Conservation (phyloP, 2,113 vertebrate species). For the Geococcyx californianus region DNA sequence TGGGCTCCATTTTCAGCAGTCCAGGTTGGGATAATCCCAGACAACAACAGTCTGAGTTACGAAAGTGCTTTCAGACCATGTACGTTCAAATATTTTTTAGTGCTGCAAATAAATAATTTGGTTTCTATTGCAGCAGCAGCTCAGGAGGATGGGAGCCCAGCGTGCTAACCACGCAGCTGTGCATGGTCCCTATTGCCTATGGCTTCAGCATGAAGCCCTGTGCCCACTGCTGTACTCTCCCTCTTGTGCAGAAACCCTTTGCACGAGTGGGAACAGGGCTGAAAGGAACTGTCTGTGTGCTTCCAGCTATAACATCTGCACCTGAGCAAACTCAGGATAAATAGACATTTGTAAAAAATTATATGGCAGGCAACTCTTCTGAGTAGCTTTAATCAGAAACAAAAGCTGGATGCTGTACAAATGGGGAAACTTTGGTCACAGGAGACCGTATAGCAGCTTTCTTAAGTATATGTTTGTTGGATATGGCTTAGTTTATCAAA, state of each 20-base stretch:
- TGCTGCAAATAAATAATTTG: background rate
- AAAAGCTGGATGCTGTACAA: background rate
- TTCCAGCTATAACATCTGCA: background rate
- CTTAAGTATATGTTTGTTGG: background rate
- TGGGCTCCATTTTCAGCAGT: background rate
- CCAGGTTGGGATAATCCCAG: background rate
- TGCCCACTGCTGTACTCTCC: rapidly evolving
- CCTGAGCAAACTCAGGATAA: background rate
- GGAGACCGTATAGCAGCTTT: background rate
- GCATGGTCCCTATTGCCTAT: rapidly evolving
- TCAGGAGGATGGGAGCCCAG: background rate
- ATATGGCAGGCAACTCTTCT: background rate
- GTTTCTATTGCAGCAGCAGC: background rate
- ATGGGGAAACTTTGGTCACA: background rate
- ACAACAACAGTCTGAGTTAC: background rate
- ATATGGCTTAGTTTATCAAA: background rate
- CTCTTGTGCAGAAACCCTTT: background rate
- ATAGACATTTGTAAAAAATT: background rate
- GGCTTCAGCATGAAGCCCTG: background rate
- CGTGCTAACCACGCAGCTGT: background rate
- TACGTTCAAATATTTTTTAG: background rate
- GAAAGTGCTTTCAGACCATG: background rate
- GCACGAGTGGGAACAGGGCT: rapidly evolving
- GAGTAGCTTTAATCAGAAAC: background rate
- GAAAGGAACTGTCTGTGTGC: background rate